A percentile compares a stretch with the other conserved stretches of the same genome.
These are phyloP conservation scores for Myripristis murdjan DNA, from an alignment of 2,797 vertebrate genomes.

Conservation along the genomic window DNA sequence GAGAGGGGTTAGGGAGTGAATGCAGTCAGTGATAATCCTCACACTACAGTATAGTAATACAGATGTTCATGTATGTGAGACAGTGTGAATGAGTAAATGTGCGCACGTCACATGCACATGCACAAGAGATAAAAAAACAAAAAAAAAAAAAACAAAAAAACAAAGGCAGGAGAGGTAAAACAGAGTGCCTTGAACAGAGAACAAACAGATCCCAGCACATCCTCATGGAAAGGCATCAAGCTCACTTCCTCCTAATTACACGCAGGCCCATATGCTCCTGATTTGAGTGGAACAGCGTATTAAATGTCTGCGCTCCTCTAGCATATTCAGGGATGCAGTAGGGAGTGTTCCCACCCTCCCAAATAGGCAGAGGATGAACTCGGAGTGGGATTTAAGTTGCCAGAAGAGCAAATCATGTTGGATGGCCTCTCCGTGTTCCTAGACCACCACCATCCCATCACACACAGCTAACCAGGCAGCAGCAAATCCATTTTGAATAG, in stretches of 20 bases:
- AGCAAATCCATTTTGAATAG: constrained; percentile 34
- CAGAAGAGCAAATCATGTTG: constrained; percentile 41
- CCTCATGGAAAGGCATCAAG: constrained; percentile 13
- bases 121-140: neutral
- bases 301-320: constrained; percentile 26
- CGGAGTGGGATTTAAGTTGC: constrained; percentile 3
- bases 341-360: neutral
- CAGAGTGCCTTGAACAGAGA: constrained; percentile 2
- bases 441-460: constrained; percentile 18
- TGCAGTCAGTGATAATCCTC: neutral
- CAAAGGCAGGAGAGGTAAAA: constrained; percentile 9
- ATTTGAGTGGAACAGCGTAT: constrained; percentile 15
- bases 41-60: neutral
- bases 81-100: neutral
- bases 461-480: constrained; percentile 31
- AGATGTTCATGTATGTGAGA: neutral
- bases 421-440: constrained; percentile 25
- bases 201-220: constrained; percentile 4
- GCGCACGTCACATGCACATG: constrained; percentile 8
- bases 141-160: neutral
- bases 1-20: neutral
- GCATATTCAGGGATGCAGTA: constrained; percentile 13
- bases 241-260: constrained; percentile 39
- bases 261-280: neutral
- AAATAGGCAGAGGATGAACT: constrained; percentile 28